Evolutionary conservation across 1,140 invertebrate genomes (phyloP).

Genomic region (Chrysoperla carnea): DNA sequence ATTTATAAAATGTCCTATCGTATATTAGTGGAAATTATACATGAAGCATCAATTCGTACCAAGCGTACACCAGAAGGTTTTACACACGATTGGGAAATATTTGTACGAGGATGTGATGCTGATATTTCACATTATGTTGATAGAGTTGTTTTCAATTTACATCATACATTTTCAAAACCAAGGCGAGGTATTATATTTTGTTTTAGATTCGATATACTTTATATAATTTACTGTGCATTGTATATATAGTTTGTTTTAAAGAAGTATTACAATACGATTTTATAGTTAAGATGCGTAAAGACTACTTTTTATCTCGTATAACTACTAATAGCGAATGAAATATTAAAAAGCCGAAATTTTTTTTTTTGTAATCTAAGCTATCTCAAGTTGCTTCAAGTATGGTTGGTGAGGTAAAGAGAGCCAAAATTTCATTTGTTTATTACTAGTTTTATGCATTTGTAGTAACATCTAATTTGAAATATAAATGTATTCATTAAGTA

Average conservation of each 20-base stretch:
- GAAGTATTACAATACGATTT: constrained; percentile 2
- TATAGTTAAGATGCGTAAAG: neutral
- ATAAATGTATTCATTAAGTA: too few species aligned
- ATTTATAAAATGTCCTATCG: constrained; percentile 46
- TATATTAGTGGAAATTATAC: constrained; percentile 83
- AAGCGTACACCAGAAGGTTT: constrained; percentile 73
- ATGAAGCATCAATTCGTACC: constrained; percentile 59
- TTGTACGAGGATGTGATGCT: constrained; percentile 71
- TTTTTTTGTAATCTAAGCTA: too few species aligned
- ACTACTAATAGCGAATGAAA: too few species aligned
- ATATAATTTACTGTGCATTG: too few species aligned
- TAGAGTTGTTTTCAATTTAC: constrained; percentile 85
- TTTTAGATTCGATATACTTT: constrained; percentile 2
- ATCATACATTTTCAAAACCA: constrained; percentile 82
- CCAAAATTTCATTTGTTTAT: too few species aligned
- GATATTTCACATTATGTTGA: constrained; percentile 85
- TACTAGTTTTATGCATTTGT: too few species aligned
- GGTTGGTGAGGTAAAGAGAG: too few species aligned
- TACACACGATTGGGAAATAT: constrained; percentile 97
- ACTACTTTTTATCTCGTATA: too few species aligned
- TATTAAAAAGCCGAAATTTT: too few species aligned
- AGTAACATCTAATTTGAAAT: too few species aligned
- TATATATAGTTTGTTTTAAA: too few species aligned
- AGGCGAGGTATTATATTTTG: constrained; percentile 46
- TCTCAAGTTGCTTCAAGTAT: too few species aligned